Evolutionary conservation across 2,797 vertebrate genomes (phyloP), one percentile per base, ranked within the genome.

Genomic region (Gambusia yucatana): DNA sequence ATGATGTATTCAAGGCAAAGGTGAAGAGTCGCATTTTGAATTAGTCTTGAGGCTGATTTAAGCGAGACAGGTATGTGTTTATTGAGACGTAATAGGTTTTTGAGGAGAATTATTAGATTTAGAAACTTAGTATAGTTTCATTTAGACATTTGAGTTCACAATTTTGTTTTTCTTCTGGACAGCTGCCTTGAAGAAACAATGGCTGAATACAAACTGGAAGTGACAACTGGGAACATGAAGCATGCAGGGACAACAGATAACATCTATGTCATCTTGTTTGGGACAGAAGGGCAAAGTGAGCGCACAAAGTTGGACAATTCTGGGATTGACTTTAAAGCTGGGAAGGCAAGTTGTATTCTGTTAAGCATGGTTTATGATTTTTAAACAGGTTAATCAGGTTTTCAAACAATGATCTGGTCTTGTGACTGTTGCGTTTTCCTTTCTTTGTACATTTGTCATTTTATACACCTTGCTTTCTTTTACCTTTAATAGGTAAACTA

Each of bases 161-260:
- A 22, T 72, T 63, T 70, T 59, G 33, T 39, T 70, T 10, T 17
- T 77, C 71, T 65, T 77, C 47, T 46, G 20, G 14, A 28, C 16
- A 50, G 63, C 70, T 79, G 57, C 36, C 7, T 75, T 44, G 1
- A 41, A 44, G 46, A 10, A 39, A 87, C 39, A 77, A 93, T 93
- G 92, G 75, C 86, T 46, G 80, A 84, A 43, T 94, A 93, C 86
- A 92, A 82, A 30, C 2, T 93, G 1, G 63, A 83, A 6, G 85
- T 93, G 33, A 86, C 82, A 72, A 94, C 91, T 1, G 91, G 91
- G 22, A 39, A 82, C 55, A 70, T 61, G 86, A 4, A 36, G 30
- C 0, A 77, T 25, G 88, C 89, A 41, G 91, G 91, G 43, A 92
- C 92, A 7, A 69, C 59, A 30, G 93, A 92, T 73, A 39, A 84